phyloP scores from a whole-genome alignment of 2,888 invertebrate species.

The Sinotaia quadrata region DNA sequence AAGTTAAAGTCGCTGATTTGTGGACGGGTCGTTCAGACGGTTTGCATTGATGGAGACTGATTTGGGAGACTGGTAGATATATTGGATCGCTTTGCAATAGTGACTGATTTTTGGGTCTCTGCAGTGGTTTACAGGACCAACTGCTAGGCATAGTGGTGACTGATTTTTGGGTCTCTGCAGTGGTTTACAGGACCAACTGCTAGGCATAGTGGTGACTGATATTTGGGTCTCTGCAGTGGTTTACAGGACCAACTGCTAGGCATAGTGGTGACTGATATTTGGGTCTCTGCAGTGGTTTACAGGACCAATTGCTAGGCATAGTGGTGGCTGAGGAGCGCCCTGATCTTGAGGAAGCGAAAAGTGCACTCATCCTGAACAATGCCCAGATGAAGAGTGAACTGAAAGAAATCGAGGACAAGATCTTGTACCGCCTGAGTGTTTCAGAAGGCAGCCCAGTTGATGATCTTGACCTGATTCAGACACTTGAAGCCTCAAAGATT shows the following conservation, averaged over 20 bases:
- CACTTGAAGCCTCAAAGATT: constrained; percentile 73
- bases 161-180: no score
- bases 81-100: no score
- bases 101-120: no score
- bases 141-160: constrained; percentile 72
- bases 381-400: constrained; percentile 83
- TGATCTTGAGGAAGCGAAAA: constrained; percentile 73
- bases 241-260: constrained; percentile 73
- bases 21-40: no score
- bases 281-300: constrained; percentile 65
- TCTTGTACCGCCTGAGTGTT: constrained; percentile 68
- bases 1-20: no score
- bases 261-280: constrained; percentile 31
- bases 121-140: constrained; percentile 73
- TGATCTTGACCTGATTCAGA: constrained; percentile 83
- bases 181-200: constrained; percentile 73
- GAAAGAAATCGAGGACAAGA: constrained; percentile 77
- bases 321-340: constrained; percentile 73
- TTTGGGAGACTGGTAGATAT: no score
- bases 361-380: constrained; percentile 80
- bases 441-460: constrained; percentile 84
- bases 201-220: constrained; percentile 73
- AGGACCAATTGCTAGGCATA: constrained; percentile 73
- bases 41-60: no score
- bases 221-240: no score